Conservation (phyloP, 2,113 vertebrate genomes). For the Pelecanoides urinatrix region DNA sequence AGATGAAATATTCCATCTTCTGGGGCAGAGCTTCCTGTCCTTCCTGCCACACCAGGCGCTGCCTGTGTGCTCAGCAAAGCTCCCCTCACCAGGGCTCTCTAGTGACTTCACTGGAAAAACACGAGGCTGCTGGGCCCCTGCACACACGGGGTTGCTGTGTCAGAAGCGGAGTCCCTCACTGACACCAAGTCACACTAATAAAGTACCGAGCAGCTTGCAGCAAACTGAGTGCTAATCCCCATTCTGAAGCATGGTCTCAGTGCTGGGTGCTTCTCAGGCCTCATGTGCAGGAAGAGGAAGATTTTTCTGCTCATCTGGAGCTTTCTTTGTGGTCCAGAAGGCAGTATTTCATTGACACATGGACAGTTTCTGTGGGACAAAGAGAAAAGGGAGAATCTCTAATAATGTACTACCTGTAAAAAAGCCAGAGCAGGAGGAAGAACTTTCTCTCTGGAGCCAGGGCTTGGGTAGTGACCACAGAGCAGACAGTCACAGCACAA, state of each 20-base stretch:
- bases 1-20: neutral
- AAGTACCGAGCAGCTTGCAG: neutral
- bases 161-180: neutral
- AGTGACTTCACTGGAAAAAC: neutral
- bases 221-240: neutral
- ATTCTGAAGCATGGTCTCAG: neutral
- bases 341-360: neutral
- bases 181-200: neutral
- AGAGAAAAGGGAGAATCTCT: neutral
- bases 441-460: neutral
- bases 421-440: neutral
- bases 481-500: neutral
- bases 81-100: neutral
- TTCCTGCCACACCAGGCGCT: neutral
- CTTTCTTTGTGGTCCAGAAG: neutral
- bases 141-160: fast-evolving
- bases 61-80: neutral
- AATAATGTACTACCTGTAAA: neutral
- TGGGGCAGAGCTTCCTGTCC: neutral
- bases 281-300: fast-evolving
- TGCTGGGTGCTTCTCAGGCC: neutral
- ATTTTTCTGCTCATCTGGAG: neutral
- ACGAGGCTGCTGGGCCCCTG: neutral
- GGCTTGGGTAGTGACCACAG: neutral
- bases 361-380: neutral